A percentile compares a stretch with the other conserved stretches of the same genome.
These are phyloP conservation scores for Drosophila neonasuta DNA, from an alignment of 2,888 invertebrate genomes.

Conservation along the genomic window DNA sequence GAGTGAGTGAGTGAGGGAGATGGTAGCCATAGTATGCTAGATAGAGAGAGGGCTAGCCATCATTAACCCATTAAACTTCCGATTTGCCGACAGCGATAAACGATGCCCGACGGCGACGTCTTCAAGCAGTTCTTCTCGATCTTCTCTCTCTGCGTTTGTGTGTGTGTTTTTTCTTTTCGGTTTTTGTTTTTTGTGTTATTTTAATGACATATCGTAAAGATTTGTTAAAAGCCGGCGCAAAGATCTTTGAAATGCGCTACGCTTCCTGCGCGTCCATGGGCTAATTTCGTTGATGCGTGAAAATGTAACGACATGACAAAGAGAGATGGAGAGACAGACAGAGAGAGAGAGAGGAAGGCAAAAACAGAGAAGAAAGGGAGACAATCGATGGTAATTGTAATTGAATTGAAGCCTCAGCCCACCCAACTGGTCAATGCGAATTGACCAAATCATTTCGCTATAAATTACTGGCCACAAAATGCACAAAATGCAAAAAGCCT, in stretches of 20 bases:
- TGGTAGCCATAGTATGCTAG: neutral
- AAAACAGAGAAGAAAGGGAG: neutral
- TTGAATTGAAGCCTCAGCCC: slow-evolving; percentile 40
- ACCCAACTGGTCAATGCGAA: slow-evolving; percentile 57
- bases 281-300: slow-evolving; percentile 64
- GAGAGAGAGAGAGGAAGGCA: neutral
- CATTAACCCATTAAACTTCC: slow-evolving; percentile 78
- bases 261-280: slow-evolving; percentile 70
- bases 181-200: slow-evolving; percentile 31
- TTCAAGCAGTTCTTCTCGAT: slow-evolving; percentile 18
- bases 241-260: slow-evolving; percentile 66
- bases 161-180: slow-evolving; percentile 19
- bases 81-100: slow-evolving; percentile 78
- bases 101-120: slow-evolving; percentile 49
- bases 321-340: neutral
- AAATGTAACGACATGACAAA: slow-evolving; percentile 47
- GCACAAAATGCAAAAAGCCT: slow-evolving; percentile 56
- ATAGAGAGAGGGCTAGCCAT: slow-evolving; percentile 48
- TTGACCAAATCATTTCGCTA: slow-evolving; percentile 71
- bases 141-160: slow-evolving; percentile 9
- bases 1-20: neutral
- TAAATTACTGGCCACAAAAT: slow-evolving; percentile 65
- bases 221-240: slow-evolving; percentile 73
- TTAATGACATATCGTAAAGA: slow-evolving; percentile 78
- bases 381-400: slow-evolving; percentile 25